A percentile compares a stretch with the other conserved stretches of the same genome.
These are phyloP conservation scores for Diacarnus erythraeanus DNA, from an alignment of 37 sponge, comb jelly and placozoan species.

Conservation along the genomic window DNA sequence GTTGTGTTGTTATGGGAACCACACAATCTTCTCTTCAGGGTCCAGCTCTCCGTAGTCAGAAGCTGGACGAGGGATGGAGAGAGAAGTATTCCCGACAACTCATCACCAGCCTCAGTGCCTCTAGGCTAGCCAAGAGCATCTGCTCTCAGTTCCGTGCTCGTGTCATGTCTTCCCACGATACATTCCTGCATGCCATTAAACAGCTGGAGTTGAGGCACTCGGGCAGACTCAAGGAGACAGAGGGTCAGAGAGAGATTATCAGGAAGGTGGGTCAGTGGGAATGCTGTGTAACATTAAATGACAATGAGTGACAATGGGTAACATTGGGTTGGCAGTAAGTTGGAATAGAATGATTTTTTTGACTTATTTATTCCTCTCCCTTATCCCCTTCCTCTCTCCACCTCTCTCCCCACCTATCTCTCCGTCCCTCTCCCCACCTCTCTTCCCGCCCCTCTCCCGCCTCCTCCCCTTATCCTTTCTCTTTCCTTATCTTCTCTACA, in stretches of 20 bases:
- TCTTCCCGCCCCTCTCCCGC: not conserved
- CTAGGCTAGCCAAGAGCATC: conserved; percentile 80
- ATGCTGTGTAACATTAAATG: not conserved
- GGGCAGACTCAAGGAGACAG: conserved; percentile 79
- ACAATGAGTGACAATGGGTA: not conserved
- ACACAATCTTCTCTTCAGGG: conserved; percentile 4
- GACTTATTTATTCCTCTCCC: too few relatives aligned
- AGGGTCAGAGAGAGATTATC: conserved; percentile 73
- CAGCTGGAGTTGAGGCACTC: conserved; percentile 79
- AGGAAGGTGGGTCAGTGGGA: conserved; percentile 59
- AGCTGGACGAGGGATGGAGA: conserved; percentile 74
- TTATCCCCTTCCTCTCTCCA: too few relatives aligned
- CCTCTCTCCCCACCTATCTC: too few relatives aligned
- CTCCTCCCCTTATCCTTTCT: not conserved
- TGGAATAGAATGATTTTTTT: too few relatives aligned
- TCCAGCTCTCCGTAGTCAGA: conserved; percentile 47
- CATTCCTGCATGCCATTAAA: conserved; percentile 74
- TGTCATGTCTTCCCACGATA: conserved; percentile 78
- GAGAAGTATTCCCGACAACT: conserved; percentile 72
- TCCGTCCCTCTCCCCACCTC: not conserved
- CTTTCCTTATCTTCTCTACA: not conserved
- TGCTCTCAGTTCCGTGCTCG: conserved; percentile 79
- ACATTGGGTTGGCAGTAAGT: not conserved
- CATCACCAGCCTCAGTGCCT: conserved; percentile 68
- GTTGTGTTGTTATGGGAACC: too few relatives aligned